Evolutionary conservation across 2,888 invertebrate genomes (phyloP).

Genomic region (Apoda limacodes): DNA sequence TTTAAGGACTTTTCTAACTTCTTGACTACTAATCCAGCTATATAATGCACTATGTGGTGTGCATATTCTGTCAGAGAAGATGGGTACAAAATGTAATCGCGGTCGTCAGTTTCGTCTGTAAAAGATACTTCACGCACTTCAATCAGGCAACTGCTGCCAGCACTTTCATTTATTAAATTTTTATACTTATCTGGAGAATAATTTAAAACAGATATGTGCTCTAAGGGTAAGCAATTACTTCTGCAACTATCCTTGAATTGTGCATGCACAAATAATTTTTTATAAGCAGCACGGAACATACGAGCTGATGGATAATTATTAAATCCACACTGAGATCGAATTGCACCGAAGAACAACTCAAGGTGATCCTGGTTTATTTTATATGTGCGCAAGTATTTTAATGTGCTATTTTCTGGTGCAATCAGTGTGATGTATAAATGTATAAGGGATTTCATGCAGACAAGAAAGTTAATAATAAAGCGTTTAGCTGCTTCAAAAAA

Average conservation of each 20-base stretch:
- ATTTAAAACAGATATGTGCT: slow-evolving; percentile 9
- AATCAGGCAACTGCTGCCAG: slow-evolving; percentile 2
- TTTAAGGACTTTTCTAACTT: slow-evolving; percentile 4
- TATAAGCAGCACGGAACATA: slow-evolving; percentile 12
- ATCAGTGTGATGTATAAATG: slow-evolving; percentile 3
- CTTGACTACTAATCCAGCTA: slow-evolving; percentile 6
- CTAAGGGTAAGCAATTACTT: slow-evolving; percentile 13
- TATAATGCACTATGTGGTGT: slow-evolving; percentile 6
- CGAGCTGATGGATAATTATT: slow-evolving; percentile 14
- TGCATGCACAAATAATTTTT: slow-evolving; percentile 12
- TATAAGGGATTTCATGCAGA: slow-evolving; percentile 5
- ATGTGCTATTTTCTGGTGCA: neutral
- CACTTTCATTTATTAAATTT: slow-evolving; percentile 2
- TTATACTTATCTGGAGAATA: slow-evolving; percentile 1
- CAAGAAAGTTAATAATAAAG: slow-evolving; percentile 5
- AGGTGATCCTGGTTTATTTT: slow-evolving; percentile 10
- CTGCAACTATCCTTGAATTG: slow-evolving; percentile 11
- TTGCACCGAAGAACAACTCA: slow-evolving; percentile 13
- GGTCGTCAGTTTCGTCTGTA: neutral
- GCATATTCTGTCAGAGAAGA: slow-evolving; percentile 3
- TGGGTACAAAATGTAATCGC: slow-evolving; percentile 3
- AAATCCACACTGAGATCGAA: slow-evolving; percentile 11
- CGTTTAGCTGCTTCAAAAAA: slow-evolving; percentile 1
- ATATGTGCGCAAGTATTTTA: slow-evolving; percentile 10
- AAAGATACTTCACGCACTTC: no score